These are phyloP conservation scores for Ptyas mucosa DNA, from an alignment of 2,113 vertebrate genomes.

Conservation along the genomic window DNA sequence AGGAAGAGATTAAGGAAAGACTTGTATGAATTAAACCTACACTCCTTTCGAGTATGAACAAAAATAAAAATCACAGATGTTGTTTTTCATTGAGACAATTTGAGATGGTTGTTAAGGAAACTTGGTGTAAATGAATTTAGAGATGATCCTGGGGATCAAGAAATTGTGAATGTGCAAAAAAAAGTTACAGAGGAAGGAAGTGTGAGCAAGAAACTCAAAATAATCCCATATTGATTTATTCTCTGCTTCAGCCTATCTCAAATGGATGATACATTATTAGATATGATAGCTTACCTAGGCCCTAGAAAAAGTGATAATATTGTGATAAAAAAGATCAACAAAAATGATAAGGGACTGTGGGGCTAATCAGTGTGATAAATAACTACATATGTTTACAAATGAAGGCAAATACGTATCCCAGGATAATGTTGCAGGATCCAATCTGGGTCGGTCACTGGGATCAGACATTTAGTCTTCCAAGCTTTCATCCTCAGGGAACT, in stretches of 20 bases:
- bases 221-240: neutral
- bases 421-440: neutral
- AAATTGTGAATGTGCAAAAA: neutral
- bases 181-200: neutral
- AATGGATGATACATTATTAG: neutral
- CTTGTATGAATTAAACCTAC: neutral
- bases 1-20: neutral
- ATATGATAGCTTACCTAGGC: neutral
- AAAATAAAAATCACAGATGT: neutral
- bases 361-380: neutral
- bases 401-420: no score
- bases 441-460: neutral
- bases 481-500: no score
- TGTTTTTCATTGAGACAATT: neutral
- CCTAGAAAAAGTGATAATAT: neutral
- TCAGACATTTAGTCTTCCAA: no score
- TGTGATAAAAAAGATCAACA: neutral
- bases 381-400: neutral
- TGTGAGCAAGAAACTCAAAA: neutral
- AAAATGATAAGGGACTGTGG: neutral
- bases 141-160: neutral
- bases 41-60: neutral
- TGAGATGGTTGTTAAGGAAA: neutral
- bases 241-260: no score
- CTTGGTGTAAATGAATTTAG: neutral